These are phyloP conservation scores for Ganaspis sp. DNA, from an alignment of 1,140 invertebrate genomes.

Conservation along the genomic window DNA sequence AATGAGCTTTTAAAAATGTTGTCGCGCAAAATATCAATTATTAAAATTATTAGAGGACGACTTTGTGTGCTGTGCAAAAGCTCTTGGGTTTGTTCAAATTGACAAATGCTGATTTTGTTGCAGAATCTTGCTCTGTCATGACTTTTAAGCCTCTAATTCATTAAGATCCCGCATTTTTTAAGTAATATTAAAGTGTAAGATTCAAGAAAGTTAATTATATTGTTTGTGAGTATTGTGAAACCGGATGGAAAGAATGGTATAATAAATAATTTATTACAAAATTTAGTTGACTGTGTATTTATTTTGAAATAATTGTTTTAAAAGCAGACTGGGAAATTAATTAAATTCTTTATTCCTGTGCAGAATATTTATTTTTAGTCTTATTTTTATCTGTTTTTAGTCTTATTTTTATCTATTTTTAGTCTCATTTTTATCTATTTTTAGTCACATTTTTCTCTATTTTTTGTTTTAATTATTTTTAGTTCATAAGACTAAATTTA, in stretches of 20 bases:
- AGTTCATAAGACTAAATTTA: no score
- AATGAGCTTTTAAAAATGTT: slow-evolving; percentile 16
- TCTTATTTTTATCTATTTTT: no score
- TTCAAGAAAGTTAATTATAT: neutral
- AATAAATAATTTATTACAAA: slow-evolving; percentile 47
- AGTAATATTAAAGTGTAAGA: neutral
- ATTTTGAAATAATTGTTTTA: no score
- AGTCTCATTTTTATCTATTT: no score
- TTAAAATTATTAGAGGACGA: neutral
- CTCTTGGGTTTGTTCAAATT: neutral
- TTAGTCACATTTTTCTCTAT: no score
- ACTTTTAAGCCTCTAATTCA: neutral
- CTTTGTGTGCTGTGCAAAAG: neutral
- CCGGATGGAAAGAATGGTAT: slow-evolving; percentile 34
- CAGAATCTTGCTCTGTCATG: neutral
- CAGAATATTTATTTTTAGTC: no score
- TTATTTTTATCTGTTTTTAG: no score
- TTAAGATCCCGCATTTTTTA: neutral
- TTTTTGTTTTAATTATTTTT: no score
- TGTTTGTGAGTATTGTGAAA: slow-evolving; percentile 17
- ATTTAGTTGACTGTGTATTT: neutral
- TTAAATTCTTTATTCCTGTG: no score
- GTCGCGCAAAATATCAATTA: slow-evolving; percentile 19
- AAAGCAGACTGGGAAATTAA: no score
- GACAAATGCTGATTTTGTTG: slow-evolving; percentile 24